phyloP scores from a whole-genome alignment of 2,113 vertebrate species.

The Noctilio leporinus region DNA sequence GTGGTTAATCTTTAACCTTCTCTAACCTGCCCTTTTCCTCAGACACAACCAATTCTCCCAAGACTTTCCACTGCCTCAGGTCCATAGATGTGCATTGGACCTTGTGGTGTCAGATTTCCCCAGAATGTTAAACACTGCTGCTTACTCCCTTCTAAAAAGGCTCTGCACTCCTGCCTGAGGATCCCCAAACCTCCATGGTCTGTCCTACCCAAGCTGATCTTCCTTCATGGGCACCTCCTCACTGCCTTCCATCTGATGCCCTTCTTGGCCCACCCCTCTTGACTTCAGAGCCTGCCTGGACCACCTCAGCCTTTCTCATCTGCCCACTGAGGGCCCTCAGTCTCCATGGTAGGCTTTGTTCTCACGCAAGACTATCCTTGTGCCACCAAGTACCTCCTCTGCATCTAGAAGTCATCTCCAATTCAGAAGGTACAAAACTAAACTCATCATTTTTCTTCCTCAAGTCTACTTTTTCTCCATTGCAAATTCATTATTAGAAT shows the following conservation, averaged over 20 bases:
- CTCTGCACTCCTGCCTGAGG: not conserved
- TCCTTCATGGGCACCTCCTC: not conserved
- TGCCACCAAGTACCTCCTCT: not conserved
- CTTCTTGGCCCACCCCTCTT: not conserved
- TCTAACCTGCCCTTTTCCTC: not conserved
- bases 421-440: not conserved
- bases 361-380: not conserved
- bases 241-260: too few species aligned
- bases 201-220: not conserved
- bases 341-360: not conserved
- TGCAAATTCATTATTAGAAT: not conserved
- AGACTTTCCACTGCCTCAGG: not conserved
- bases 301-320: not conserved
- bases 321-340: not conserved
- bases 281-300: not conserved
- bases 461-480: not conserved
- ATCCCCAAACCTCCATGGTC: not conserved
- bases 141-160: not conserved
- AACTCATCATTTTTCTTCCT: not conserved
- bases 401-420: not conserved
- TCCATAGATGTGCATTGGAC: not conserved
- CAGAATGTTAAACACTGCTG: not conserved
- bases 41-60: not conserved
- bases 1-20: not conserved
- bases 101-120: not conserved